phyloP scores from a whole-genome alignment of 2,113 vertebrate species.

The Maccullochella peelii region DNA sequence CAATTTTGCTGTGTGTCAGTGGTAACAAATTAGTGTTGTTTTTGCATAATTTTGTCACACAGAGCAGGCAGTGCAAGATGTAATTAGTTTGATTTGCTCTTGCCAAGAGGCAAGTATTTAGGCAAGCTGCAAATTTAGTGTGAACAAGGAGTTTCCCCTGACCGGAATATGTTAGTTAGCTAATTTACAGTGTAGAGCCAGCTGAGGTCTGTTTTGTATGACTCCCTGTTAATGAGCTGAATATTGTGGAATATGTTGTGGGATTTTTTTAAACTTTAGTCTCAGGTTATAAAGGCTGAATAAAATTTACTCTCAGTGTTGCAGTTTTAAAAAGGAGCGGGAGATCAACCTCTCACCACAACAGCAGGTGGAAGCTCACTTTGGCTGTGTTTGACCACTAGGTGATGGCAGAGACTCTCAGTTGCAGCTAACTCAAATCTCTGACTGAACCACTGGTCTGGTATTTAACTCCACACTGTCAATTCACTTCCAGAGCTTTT shows the following conservation, averaged over 20 bases:
- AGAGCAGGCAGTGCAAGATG: slow-evolving; percentile 19
- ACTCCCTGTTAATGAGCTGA: neutral
- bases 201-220: neutral
- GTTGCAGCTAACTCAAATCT: neutral
- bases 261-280: neutral
- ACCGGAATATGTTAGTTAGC: slow-evolving; percentile 12
- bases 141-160: slow-evolving; percentile 37
- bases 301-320: neutral
- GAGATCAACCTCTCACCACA: neutral
- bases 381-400: slow-evolving; percentile 48
- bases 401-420: slow-evolving; percentile 53
- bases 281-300: neutral
- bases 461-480: neutral
- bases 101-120: slow-evolving; percentile 42
- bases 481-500: neutral
- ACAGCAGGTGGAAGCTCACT: neutral
- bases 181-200: neutral
- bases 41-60: slow-evolving; percentile 50
- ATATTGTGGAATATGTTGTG: neutral
- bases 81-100: slow-evolving; percentile 58
- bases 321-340: neutral
- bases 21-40: slow-evolving; percentile 19
- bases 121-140: slow-evolving; percentile 48
- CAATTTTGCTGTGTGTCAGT: neutral
- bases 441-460: neutral